Percentiles rank a stretch among this genome's conserved stretches.
Conservation (phyloP, 1,140 invertebrate genomes). For the Patella vulgata region DNA sequence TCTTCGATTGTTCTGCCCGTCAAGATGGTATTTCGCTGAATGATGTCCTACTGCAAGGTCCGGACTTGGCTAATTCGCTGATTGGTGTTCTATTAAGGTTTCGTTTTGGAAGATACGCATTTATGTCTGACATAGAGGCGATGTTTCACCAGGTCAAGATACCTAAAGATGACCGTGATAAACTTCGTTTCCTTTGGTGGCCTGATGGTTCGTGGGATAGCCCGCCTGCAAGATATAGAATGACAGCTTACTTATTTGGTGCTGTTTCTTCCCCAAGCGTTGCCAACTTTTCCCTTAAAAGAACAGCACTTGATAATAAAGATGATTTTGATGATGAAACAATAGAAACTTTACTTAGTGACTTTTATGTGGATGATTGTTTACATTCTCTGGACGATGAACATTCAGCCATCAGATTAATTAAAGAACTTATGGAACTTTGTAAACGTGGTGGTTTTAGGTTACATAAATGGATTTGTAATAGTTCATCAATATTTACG, state of each 20-base stretch:
- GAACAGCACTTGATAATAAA: conserved; percentile 27
- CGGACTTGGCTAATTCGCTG: conserved; percentile 47
- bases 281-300: conserved; percentile 35
- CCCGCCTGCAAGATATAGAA: conserved; percentile 15
- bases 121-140: conserved; percentile 43
- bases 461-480: conserved; percentile 36
- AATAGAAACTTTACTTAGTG: conserved; percentile 15
- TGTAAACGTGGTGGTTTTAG: conserved; percentile 29
- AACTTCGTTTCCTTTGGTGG: conserved; percentile 40
- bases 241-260: conserved; percentile 36
- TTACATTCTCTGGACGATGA: conserved; percentile 22
- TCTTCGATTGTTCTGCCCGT: conserved; percentile 25
- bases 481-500: not conserved
- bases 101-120: conserved; percentile 31
- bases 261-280: conserved; percentile 30
- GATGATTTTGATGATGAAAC: conserved; percentile 14
- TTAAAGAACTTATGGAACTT: conserved; percentile 20
- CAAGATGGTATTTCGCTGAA: conserved; percentile 41
- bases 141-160: conserved; percentile 52
- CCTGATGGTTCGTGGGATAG: conserved; percentile 7
- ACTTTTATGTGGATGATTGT: conserved; percentile 51
- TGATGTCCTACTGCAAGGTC: conserved; percentile 40
- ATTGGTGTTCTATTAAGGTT: conserved; percentile 30
- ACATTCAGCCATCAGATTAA: conserved; percentile 26
- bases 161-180: conserved; percentile 18